Percentiles rank a stretch among this genome's conserved stretches.
Evolutionary conservation across 2,888 invertebrate genomes (phyloP).

Genomic region (Spialia ferax): DNA sequence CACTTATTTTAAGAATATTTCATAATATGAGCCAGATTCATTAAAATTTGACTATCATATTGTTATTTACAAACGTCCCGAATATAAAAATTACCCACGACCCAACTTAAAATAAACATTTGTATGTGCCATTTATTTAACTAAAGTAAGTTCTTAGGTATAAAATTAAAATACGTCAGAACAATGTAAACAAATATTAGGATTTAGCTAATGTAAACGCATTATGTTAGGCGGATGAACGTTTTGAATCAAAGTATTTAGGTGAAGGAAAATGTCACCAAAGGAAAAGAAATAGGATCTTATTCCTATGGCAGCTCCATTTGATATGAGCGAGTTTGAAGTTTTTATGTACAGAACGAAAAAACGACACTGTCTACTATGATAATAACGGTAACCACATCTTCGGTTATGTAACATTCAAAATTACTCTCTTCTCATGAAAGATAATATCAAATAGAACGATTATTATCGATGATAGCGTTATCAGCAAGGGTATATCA

Average conservation of each 20-base stretch:
- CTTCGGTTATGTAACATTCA: slow-evolving; percentile 59
- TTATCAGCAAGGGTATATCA: slow-evolving; percentile 42
- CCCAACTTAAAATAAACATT: slow-evolving; percentile 44
- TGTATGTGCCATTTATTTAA: slow-evolving; percentile 3
- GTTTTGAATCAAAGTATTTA: slow-evolving; percentile 49
- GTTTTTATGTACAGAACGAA: slow-evolving; percentile 41
- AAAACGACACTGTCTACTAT: not conserved
- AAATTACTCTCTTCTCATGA: slow-evolving; percentile 57
- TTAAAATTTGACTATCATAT: slow-evolving; percentile 40
- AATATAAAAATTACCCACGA: slow-evolving; percentile 48
- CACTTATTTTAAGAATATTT: slow-evolving; percentile 37
- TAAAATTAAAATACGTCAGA: slow-evolving; percentile 19
- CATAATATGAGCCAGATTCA: slow-evolving; percentile 30
- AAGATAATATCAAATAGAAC: slow-evolving; percentile 65
- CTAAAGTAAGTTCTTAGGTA: slow-evolving; percentile 5
- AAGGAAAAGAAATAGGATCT: not conserved
- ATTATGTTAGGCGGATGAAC: slow-evolving; percentile 38
- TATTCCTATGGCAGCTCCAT: not conserved
- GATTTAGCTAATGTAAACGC: slow-evolving; percentile 34
- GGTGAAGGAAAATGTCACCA: slow-evolving; percentile 20
- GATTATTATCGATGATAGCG: slow-evolving; percentile 69
- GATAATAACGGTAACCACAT: slow-evolving; percentile 67
- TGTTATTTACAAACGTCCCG: slow-evolving; percentile 45
- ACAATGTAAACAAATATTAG: slow-evolving; percentile 20
- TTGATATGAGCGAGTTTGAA: not conserved